Base-by-base conservation (phyloP, 2,113 vertebrate species). In the Syngnathus floridae region DNA sequence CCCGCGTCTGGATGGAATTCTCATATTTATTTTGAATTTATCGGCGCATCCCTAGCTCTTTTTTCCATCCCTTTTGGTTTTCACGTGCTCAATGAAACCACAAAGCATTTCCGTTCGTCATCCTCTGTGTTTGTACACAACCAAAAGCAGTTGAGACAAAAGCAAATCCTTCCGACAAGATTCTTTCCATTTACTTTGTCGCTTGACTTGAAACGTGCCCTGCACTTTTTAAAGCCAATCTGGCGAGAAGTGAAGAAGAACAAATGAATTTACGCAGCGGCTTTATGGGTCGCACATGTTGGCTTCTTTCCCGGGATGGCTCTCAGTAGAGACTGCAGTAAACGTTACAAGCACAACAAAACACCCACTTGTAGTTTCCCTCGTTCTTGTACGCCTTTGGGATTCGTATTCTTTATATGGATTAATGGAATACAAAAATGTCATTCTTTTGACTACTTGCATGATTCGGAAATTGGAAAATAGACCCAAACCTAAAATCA, bases 11-110 rank as follows among this genome's bases (percentile, higher is more conserved):
- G n/a, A 16, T 46, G 7, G 10, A 58, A 38, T 48, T 58, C 58
- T 59, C 36, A 79, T 69, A 62, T 76, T 35, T 48, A 68, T 26
- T 71, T 78, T 61, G 26, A 64, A 45, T 14, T 45, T 70, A 52
- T 74, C 70, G 41, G 40, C 38, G 31, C 37, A 26, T 11, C 12
- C 4, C 35, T 16, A 31, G 26, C 26, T 55, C 52, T 52, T n/a
- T 51, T n/a, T 51, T 51, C 21, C 51, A 56, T 0, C 7, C 17
- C 26, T 56, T 5, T 6, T 31, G 52, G 40, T 59, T 63, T 2
- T 51, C 10, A 60, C 6, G 4, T 68, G 38, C 43, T 77, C 49
- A 21, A 4, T 65, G 12, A 66, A 66, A 37, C 1, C 43, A 31
- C 19, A 26, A 57, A 45, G 13, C 17, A 57, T 22, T 51, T 17